phyloP scores from a whole-genome alignment of 1,140 invertebrate species.

The Ooceraea biroi region DNA sequence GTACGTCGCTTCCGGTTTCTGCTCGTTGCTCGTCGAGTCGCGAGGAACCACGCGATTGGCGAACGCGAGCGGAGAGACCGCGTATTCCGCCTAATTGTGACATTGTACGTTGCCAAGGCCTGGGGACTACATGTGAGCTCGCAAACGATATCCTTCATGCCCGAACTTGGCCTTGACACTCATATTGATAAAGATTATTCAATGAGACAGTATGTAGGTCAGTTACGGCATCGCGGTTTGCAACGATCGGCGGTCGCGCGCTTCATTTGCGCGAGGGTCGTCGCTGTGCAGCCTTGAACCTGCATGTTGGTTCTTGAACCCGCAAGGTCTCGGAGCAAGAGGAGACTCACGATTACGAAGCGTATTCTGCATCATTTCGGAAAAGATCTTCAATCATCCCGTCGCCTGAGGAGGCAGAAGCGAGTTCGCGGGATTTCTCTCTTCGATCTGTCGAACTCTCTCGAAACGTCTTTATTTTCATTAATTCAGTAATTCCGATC shows the following conservation, averaged over 20 bases:
- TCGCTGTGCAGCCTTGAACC: slow-evolving; percentile 49
- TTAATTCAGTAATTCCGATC: no score
- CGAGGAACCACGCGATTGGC: not conserved
- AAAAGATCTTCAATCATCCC: no score
- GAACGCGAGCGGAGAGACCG: no score
- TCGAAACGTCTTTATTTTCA: no score
- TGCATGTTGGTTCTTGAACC: slow-evolving; percentile 59
- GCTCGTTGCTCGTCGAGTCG: no score
- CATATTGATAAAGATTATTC: slow-evolving; percentile 65
- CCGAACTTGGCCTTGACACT: slow-evolving; percentile 61
- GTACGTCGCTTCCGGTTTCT: no score
- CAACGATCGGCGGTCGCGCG: slow-evolving; percentile 37
- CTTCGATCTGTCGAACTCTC: no score
- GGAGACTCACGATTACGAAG: no score
- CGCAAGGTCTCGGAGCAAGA: slow-evolving; percentile 9
- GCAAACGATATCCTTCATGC: slow-evolving; percentile 25
- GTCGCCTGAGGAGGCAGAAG: no score
- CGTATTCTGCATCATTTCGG: no score
- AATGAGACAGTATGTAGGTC: slow-evolving; percentile 78
- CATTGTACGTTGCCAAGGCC: slow-evolving; percentile 23
- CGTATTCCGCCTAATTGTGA: not conserved
- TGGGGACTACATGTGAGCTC: not conserved
- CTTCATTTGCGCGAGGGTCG: slow-evolving; percentile 39
- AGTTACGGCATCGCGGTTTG: slow-evolving; percentile 61
- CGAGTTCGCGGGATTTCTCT: no score